phyloP scores from a whole-genome alignment of 2,888 invertebrate species.

The Machimus rusticus region DNA sequence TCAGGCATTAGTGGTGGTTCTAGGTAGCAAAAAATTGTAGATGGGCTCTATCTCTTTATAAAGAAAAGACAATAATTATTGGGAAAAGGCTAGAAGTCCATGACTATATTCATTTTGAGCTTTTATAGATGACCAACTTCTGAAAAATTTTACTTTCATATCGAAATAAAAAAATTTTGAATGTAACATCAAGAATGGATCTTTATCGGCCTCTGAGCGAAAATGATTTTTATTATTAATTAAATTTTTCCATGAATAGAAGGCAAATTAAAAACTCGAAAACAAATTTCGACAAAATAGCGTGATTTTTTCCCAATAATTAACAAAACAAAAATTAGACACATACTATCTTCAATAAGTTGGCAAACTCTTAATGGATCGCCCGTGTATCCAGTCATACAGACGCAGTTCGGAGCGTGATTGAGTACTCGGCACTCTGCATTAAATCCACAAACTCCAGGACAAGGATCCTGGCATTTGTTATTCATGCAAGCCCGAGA shows the following conservation, averaged over 20 bases:
- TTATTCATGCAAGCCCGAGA: conserved; percentile 78
- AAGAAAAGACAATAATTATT: not conserved
- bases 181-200: too few species aligned
- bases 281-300: too few species aligned
- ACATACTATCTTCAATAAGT: conserved; percentile 54
- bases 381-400: conserved; percentile 75
- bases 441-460: conserved; percentile 78
- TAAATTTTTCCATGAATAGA: too few species aligned
- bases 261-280: too few species aligned
- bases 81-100: too few species aligned
- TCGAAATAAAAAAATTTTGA: too few species aligned
- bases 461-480: conserved; percentile 81
- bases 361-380: conserved; percentile 74
- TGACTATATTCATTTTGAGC: too few species aligned
- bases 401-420: conserved; percentile 80
- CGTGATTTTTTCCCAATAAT: too few species aligned
- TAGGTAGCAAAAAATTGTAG: not conserved
- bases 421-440: conserved; percentile 78
- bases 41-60: not conserved
- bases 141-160: too few species aligned
- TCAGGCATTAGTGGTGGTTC: conserved; percentile 52
- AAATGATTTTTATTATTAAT: too few species aligned
- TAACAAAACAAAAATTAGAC: not conserved
- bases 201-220: too few species aligned
- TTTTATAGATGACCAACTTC: too few species aligned